A percentile compares a stretch with the other conserved stretches of the same genome.
These are phyloP conservation scores for Melieria crassipennis DNA, from an alignment of 2,888 invertebrate species.

Conservation along the genomic window DNA sequence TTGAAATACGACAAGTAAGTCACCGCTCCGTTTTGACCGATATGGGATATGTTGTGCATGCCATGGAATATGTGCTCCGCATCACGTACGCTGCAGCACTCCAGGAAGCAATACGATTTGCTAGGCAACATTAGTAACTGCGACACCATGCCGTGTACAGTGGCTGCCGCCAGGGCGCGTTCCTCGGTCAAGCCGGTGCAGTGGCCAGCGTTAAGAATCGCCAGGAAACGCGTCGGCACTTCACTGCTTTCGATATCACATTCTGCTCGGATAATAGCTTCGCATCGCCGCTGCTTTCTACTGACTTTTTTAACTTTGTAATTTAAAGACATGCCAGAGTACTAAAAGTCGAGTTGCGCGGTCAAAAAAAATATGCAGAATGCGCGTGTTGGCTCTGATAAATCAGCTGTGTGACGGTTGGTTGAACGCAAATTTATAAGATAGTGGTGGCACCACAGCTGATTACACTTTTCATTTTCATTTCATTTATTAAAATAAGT, in stretches of 20 bases:
- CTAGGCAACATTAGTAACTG: slow-evolving; percentile 77
- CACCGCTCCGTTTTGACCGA: slow-evolving; percentile 70
- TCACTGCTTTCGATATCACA: slow-evolving; percentile 60
- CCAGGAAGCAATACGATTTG: slow-evolving; percentile 84
- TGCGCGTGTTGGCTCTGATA: no score
- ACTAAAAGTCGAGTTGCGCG: no score
- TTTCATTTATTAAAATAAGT: no score
- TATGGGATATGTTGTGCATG: slow-evolving; percentile 71
- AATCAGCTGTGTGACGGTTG: no score
- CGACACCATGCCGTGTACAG: slow-evolving; percentile 68
- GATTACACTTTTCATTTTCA: no score
- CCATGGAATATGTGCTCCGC: slow-evolving; percentile 70
- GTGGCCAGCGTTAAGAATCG: slow-evolving; percentile 88
- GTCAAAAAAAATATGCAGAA: no score
- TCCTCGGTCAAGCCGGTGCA: slow-evolving; percentile 81
- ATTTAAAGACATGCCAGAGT: no score
- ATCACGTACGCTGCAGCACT: slow-evolving; percentile 68
- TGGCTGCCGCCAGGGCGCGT: slow-evolving; percentile 69
- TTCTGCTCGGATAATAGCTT: slow-evolving; percentile 66
- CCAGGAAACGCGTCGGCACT: slow-evolving; percentile 59
- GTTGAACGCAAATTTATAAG: no score
- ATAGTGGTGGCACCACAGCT: no score
- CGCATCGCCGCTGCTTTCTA: slow-evolving; percentile 66
- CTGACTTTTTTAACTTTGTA: no score
- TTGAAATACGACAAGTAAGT: slow-evolving; percentile 71